These are phyloP conservation scores for Platyrinchus mystaceus DNA, from an alignment of 2,797 vertebrate species.

Conservation along the genomic window DNA sequence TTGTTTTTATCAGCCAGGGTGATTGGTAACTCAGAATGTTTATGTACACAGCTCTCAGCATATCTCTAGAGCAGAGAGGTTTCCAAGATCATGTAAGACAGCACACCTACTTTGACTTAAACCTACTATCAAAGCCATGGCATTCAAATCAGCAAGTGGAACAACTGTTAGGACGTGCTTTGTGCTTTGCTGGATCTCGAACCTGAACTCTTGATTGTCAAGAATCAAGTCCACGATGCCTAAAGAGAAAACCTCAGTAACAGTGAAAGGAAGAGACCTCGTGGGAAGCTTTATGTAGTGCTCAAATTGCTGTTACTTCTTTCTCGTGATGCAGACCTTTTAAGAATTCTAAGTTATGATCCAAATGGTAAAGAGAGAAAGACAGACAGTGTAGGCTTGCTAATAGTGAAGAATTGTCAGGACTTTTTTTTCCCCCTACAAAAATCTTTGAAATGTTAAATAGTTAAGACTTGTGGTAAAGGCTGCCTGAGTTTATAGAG, in stretches of 20 bases:
- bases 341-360: background rate
- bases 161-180: background rate
- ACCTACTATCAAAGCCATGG: background rate
- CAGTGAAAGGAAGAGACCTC: background rate
- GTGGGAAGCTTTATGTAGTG: background rate
- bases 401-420: background rate
- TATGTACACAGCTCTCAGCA: background rate
- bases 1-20: background rate
- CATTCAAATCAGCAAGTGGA: background rate
- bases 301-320: background rate
- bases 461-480: background rate
- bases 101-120: background rate
- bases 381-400: background rate
- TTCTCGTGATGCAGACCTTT: background rate
- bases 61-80: rapidly evolving
- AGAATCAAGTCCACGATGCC: background rate
- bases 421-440: background rate
- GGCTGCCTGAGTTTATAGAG: background rate
- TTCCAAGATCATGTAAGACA: background rate
- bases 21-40: background rate
- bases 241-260: background rate
- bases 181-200: background rate
- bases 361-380: background rate
- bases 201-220: background rate
- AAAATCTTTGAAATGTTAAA: background rate